Conservation (phyloP, 2,113 vertebrate species). For the Gobio gobio region DNA sequence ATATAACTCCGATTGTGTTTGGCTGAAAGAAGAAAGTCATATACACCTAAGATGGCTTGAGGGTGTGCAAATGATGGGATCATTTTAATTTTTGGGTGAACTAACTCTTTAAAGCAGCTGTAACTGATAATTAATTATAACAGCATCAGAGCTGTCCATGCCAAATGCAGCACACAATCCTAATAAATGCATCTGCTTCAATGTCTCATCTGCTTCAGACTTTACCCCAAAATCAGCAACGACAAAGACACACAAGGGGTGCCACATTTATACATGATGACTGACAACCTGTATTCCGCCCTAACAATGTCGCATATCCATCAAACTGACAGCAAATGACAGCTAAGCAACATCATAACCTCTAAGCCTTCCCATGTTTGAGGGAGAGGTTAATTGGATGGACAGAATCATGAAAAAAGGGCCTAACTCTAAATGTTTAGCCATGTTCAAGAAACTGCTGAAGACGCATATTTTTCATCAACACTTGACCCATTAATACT, state of each 20-base stretch:
- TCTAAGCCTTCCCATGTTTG: conserved; percentile 36
- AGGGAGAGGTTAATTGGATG: neutral
- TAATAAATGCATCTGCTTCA: neutral
- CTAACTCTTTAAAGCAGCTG: neutral
- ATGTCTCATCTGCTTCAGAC: neutral
- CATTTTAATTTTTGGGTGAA: no score
- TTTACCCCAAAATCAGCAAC: neutral
- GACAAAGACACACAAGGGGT: neutral
- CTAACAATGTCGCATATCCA: conserved; percentile 21
- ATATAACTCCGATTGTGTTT: no score
- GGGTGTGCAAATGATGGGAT: no score
- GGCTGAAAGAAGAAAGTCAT: no score
- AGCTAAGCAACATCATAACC: neutral
- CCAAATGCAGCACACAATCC: neutral
- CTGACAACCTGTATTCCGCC: conserved; percentile 15
- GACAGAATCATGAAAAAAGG: neutral
- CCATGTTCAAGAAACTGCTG: no score
- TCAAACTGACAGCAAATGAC: conserved; percentile 47
- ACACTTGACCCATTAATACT: no score
- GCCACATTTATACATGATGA: neutral
- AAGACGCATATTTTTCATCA: no score
- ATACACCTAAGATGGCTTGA: no score
- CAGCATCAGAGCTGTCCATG: neutral
- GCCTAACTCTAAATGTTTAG: no score
- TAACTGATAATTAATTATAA: neutral